Conservation (phyloP, 2,113 vertebrate genomes). For the Corythornis cristatus region DNA sequence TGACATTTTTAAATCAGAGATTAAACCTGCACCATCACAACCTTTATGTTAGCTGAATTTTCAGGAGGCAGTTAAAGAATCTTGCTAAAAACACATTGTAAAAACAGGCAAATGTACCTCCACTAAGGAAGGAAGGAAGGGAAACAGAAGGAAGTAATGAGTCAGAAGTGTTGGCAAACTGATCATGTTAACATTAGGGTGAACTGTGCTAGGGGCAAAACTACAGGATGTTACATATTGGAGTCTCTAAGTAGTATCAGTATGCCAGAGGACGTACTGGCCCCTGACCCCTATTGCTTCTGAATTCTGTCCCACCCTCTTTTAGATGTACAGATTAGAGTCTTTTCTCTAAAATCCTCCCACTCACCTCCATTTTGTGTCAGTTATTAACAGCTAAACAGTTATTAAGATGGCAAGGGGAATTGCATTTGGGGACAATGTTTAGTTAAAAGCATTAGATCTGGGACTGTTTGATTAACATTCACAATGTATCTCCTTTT, state of each 20-base stretch:
- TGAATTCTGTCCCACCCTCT: not conserved
- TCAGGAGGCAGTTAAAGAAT: not conserved
- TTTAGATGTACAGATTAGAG: not conserved
- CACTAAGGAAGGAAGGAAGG: not conserved
- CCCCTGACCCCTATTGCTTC: not conserved
- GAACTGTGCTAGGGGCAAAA: not conserved
- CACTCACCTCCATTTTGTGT: not conserved
- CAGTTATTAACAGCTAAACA: not conserved
- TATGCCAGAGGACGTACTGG: not conserved
- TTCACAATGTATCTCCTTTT: not conserved
- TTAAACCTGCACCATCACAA: not conserved
- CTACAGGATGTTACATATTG: not conserved
- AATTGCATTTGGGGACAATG: not conserved
- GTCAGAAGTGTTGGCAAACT: slow-evolving; percentile 15
- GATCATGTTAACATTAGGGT: not conserved
- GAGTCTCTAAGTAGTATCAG: not conserved
- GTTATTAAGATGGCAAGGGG: not conserved
- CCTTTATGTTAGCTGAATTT: not conserved
- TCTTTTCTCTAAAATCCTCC: not conserved
- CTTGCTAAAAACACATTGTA: not conserved
- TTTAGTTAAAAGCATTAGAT: slow-evolving; percentile 6
- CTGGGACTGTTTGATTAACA: not conserved
- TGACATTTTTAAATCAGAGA: not conserved
- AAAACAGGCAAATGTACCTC: not conserved
- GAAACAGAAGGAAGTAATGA: not conserved